Evolutionary conservation across 30 jellyfish, hydroid and myxozoan species (phyloP), one percentile per base, ranked within the genome.

Genomic region (Cassiopea xamachana): DNA sequence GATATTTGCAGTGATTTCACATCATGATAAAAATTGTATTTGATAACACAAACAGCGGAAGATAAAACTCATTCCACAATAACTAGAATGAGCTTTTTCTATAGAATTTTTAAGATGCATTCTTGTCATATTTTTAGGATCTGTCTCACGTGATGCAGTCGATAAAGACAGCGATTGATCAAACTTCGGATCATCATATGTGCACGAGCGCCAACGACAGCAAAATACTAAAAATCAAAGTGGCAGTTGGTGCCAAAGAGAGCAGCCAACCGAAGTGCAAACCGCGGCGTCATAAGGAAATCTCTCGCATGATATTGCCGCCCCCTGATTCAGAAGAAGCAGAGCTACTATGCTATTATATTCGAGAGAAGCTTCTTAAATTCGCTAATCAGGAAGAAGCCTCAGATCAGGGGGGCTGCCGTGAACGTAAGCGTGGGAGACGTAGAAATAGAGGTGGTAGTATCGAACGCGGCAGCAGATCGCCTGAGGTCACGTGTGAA

Each of bases 311-410:
- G 92, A 79, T 92, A n/a, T 82, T 92, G 61, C 98, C 98, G 1
- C 98, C 98, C 27, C 98, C 98, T 9, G 92, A 81, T 81, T 78
- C 96, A 7, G 98, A 92, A 60, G 98, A 92, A 58, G 98, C 98
- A 18, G 98, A 92, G 70, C 81, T 80, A n/a, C 73, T 92, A 39
- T 77, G 96, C 49, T 76, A 77, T 69, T 92, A 92, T 64, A 92
- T 92, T 69, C 86, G 92, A 60, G 96, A 92, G 67, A 92, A 88
- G 78, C 87, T 92, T 39, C 77, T 74, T 59, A 75, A 69, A 16
- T 83, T 1, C 50, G 84, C 70, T 2, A 83, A 83, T 73, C 85
- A 83, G 72, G 92, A 69, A 50, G 76, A 73, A 78, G 60, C 47
- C 51, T 39, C 92, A 39, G 71, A 17, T 72, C 85, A 79, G 51